Base-by-base conservation (phyloP, 2,113 vertebrate species). In the Panthera uncia region DNA sequence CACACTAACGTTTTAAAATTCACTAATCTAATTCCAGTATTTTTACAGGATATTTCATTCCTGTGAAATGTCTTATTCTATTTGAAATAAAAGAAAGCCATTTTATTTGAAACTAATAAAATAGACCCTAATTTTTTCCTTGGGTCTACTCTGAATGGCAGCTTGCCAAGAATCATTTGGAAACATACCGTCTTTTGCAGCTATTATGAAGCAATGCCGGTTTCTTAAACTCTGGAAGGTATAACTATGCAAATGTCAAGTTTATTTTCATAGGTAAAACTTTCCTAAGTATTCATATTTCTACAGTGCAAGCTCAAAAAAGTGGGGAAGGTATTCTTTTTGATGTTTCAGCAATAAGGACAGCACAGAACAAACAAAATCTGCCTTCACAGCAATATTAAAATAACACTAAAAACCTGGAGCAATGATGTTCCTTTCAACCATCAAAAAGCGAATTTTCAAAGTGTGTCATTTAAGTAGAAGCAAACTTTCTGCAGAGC, bases 321-420 rank as follows among this genome's bases (percentile, higher is more conserved):
- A 14, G 25, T 12, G 12, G 18, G 25, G 7, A 25, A 16, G 14
- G 27, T 10, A 50, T 66, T 45, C 71, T 66, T 89, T 85, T 27
- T 82, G 36, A 52, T 76, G 41, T 85, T 71, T 96, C 61, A 55
- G 79, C 79, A 80, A 79, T 23, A 71, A 33, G 21, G n/a, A 74
- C 85, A 95, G 16, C 36, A 74, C n/a, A 66, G 9, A 86, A 36
- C 27, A 94, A 97, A 89, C 27, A 84, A 73, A 93, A 76, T 84
- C 71, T 45, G 19, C 52, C 63, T 68, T 73, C 63, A 50, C 1
- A 79, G 87, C 48, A 69, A 27, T 83, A 94, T 79, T 87, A 83
- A 93, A 95, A 95, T 87, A 10, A 78, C 13, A 71, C 45, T 61
- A 48, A 93, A 76, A 92, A 71, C n/a, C 25, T 93, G 27, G 36